Conservation (phyloP, 1,140 invertebrate species). For the Kradibia gibbosae region DNA sequence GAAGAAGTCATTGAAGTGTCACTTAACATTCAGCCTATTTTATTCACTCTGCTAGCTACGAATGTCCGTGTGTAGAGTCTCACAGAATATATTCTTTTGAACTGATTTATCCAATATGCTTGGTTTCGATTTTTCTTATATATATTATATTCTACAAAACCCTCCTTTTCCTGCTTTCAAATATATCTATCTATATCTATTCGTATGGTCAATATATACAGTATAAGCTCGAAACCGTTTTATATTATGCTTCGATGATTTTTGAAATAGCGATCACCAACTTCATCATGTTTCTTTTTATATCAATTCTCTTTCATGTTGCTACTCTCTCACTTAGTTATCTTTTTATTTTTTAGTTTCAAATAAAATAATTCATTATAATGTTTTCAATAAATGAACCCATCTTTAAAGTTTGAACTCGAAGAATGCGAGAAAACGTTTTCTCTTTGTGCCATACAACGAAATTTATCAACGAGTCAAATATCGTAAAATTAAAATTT, state of each 20-base stretch:
- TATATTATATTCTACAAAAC: background rate
- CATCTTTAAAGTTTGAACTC: background rate
- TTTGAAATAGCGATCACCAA: background rate
- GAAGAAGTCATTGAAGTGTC: too few species aligned
- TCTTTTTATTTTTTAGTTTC: background rate
- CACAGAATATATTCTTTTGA: constrained; percentile 3
- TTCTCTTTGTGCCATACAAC: too few species aligned
- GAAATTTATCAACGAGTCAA: too few species aligned
- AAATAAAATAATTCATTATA: background rate
- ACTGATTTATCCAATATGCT: constrained; percentile 13
- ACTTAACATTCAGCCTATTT: background rate
- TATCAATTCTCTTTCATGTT: background rate
- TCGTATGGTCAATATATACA: background rate
- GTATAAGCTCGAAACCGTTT: background rate
- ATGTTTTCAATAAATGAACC: background rate
- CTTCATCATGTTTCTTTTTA: background rate
- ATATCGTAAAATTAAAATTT: too few species aligned
- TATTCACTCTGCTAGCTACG: constrained; percentile 9
- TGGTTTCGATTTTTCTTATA: background rate
- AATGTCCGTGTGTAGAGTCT: background rate
- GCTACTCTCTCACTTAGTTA: background rate
- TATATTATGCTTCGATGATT: background rate
- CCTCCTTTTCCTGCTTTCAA: background rate
- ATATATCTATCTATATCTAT: background rate
- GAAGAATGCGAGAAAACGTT: too few species aligned